Evolutionary conservation across 1,140 invertebrate genomes (phyloP).

Genomic region (Lordiphosa stackelbergi): DNA sequence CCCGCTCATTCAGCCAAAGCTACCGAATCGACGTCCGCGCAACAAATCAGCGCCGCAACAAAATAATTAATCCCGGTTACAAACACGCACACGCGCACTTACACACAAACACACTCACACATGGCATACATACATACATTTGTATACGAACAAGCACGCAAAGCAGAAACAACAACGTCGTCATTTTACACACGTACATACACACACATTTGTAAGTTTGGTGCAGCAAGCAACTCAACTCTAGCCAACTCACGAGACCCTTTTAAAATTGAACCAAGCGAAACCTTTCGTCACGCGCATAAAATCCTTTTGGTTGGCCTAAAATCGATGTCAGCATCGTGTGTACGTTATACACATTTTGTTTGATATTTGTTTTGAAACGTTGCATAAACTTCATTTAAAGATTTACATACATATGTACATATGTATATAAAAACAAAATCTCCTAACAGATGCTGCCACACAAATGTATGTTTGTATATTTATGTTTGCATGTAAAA

Average conservation of each 20-base stretch:
- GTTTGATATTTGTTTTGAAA: slow-evolving; percentile 16
- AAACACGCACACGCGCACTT: slow-evolving; percentile 20
- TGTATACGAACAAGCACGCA: slow-evolving; percentile 1
- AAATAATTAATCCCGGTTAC: slow-evolving; percentile 27
- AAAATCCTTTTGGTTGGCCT: slow-evolving; percentile 23
- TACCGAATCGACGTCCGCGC: slow-evolving; percentile 4
- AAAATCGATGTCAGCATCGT: neutral
- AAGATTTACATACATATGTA: slow-evolving; percentile 10
- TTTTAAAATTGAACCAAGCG: slow-evolving; percentile 6
- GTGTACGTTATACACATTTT: slow-evolving; percentile 9
- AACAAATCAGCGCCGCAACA: slow-evolving; percentile 24
- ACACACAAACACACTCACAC: slow-evolving; percentile 6
- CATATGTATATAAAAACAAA: slow-evolving; percentile 10
- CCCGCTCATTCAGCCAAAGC: slow-evolving; percentile 14
- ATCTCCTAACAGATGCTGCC: slow-evolving; percentile 4
- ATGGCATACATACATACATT: slow-evolving; percentile 6
- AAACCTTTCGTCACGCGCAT: slow-evolving; percentile 15
- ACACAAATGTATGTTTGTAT: neutral
- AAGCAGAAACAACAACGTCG: neutral
- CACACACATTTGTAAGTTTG: neutral
- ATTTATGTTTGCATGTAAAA: slow-evolving; percentile 5
- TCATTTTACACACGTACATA: slow-evolving; percentile 5
- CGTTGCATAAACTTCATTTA: slow-evolving; percentile 15
- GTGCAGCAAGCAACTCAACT: slow-evolving; percentile 4
- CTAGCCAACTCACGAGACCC: slow-evolving; percentile 9